Evolutionary conservation across 2,888 invertebrate species (phyloP).

Genomic region (Tricholauxania praeusta): DNA sequence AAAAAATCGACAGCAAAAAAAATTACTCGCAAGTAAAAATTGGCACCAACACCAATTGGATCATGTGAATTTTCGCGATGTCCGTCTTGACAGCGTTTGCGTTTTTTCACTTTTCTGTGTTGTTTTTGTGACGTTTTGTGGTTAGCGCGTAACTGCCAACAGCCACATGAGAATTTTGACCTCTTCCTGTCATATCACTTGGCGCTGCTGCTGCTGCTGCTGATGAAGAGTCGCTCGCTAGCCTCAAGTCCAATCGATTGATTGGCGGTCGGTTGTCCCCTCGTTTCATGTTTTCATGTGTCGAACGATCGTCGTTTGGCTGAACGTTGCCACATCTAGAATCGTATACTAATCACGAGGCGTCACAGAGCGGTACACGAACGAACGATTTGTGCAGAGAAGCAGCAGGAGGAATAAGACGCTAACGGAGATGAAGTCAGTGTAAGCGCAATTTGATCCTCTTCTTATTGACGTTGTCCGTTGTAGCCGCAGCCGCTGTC

Average conservation of each 20-base stretch:
- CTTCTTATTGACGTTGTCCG: slow-evolving; percentile 19
- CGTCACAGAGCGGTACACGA: slow-evolving; percentile 15
- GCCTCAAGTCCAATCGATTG: slow-evolving; percentile 19
- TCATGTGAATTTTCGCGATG: slow-evolving; percentile 35
- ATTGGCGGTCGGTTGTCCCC: slow-evolving; percentile 29
- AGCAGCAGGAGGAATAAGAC: not conserved
- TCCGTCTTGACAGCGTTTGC: slow-evolving; percentile 13
- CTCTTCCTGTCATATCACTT: slow-evolving; percentile 32
- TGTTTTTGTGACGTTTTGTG: slow-evolving; percentile 24
- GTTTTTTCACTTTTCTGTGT: slow-evolving; percentile 11
- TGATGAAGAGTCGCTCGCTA: not conserved
- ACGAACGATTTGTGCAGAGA: slow-evolving; percentile 1
- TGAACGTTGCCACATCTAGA: not conserved
- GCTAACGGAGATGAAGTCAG: not conserved
- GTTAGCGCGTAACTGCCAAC: slow-evolving; percentile 31
- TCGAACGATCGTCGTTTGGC: slow-evolving; percentile 5
- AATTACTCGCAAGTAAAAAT: not conserved
- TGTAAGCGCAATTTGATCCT: slow-evolving; percentile 31
- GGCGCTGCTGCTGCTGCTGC: not conserved
- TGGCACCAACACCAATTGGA: slow-evolving; percentile 1
- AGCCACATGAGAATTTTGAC: slow-evolving; percentile 26
- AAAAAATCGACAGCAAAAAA: not conserved
- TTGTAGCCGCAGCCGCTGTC: not conserved
- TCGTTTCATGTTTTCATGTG: slow-evolving; percentile 29
- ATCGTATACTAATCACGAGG: slow-evolving; percentile 23